phyloP scores from a whole-genome alignment of 2,113 vertebrate genomes.

The Pelecanus crispus region DNA sequence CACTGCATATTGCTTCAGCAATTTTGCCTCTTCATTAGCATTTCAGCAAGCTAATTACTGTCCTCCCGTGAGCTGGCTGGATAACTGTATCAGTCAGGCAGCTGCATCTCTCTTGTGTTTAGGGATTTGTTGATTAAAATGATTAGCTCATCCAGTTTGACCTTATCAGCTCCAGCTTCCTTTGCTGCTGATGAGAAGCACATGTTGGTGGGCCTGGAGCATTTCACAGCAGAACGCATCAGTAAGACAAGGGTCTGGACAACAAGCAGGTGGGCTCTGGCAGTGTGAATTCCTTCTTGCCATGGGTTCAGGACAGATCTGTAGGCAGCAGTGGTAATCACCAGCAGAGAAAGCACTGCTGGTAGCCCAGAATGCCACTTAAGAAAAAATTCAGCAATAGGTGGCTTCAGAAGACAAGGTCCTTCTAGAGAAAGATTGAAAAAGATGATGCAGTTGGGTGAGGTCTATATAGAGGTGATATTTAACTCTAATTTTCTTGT shows the following conservation, averaged over 20 bases:
- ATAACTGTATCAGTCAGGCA: neutral
- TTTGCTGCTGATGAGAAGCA: conserved; percentile 38
- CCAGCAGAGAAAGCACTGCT: neutral
- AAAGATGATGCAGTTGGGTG: neutral
- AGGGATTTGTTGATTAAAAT: conserved; percentile 38
- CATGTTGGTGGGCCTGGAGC: conserved; percentile 1
- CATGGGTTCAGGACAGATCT: neutral
- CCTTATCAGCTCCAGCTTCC: neutral
- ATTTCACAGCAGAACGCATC: neutral
- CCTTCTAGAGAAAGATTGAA: neutral
- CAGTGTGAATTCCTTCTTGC: neutral
- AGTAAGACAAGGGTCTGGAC: neutral
- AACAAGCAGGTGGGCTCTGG: neutral
- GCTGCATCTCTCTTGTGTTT: neutral
- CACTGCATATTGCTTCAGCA: neutral
- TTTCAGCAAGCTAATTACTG: conserved; percentile 10
- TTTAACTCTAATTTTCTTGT: neutral
- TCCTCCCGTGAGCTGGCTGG: neutral
- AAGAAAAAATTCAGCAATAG: neutral
- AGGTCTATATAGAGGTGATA: neutral
- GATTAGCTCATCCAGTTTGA: conserved; percentile 39
- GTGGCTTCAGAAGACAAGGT: neutral
- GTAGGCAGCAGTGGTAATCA: neutral
- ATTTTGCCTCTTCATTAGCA: neutral
- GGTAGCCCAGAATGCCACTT: neutral